A percentile compares a stretch with the other conserved stretches of the same genome.
Evolutionary conservation across 2,888 invertebrate genomes (phyloP).

Genomic region (Drosophila algonquin): DNA sequence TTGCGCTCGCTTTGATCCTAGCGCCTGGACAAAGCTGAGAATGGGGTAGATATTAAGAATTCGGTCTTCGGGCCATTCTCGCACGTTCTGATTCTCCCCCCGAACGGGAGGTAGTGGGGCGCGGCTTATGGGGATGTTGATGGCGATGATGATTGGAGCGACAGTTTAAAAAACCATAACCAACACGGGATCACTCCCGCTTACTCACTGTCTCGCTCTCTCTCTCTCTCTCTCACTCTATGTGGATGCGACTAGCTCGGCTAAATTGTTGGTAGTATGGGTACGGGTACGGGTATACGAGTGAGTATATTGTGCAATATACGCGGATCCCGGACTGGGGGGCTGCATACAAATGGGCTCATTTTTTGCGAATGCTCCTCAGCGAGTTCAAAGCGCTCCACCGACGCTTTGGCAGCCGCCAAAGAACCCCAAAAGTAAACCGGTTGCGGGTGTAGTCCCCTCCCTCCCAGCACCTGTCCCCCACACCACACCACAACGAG

Average conservation of each 20-base stretch:
- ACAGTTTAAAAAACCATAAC: conserved; percentile 83
- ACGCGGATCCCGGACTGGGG: conserved; percentile 62
- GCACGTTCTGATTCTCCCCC: conserved; percentile 41
- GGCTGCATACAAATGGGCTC: conserved; percentile 76
- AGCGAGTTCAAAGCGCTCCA: conserved; percentile 62
- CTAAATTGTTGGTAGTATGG: conserved; percentile 53
- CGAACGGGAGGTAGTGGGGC: not conserved
- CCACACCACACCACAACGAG: conserved; percentile 16
- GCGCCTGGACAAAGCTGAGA: conserved; percentile 41
- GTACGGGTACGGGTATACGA: not conserved
- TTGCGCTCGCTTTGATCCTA: conserved; percentile 68
- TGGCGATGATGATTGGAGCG: conserved; percentile 79
- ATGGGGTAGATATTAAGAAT: conserved; percentile 22
- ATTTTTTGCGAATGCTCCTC: conserved; percentile 50
- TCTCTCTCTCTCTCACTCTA: conserved; percentile 37
- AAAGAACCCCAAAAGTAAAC: conserved; percentile 72
- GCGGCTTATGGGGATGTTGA: conserved; percentile 21
- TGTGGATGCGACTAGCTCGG: conserved; percentile 62
- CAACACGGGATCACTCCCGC: conserved; percentile 73
- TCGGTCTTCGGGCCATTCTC: conserved; percentile 27
- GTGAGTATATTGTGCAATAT: conserved; percentile 70
- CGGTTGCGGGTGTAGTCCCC: conserved; percentile 65
- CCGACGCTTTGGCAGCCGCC: conserved; percentile 51
- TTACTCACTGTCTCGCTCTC: conserved; percentile 12
- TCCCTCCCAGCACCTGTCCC: not conserved